Evolutionary conservation across 2,797 vertebrate genomes (phyloP), one percentile per base, ranked within the genome.

Genomic region (Heliangelus exortis): DNA sequence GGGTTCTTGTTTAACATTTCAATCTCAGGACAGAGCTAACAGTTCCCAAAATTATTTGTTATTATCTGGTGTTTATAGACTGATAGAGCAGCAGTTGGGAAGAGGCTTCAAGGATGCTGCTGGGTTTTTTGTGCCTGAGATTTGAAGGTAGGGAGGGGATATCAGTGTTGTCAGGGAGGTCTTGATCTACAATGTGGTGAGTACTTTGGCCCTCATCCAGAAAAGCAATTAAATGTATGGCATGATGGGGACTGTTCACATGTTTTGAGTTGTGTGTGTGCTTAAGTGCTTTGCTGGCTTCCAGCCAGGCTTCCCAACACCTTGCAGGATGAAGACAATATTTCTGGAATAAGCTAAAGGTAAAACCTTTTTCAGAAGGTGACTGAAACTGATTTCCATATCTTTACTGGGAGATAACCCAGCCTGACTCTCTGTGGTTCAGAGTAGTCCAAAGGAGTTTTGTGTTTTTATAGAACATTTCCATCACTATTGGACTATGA

Each of bases 271-370:
- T 54, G 8, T 51, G 50, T 28, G 7, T 31, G 25, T 23, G 41
- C 53, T 48, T 75, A 87, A 95, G 95, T 94, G 87, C 75, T 93
- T 55, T 51, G 45, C 87, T 96, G 91, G 91, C 84, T 90, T 12
- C 22, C 0, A 10, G 89, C 89, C 95, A 96, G 86, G 2, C 54
- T 93, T 80, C 55, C 77, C 92, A 55, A 80, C 84, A 90, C 77
- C 84, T 85, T 72, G 29, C 48, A 82, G 61, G 61, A 39, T 11
- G 41, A 77, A 82, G 51, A 18, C n/a, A 28, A 4, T 25, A 11
- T 55, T 90, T 78, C n/a, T 12, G 5, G 28, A 14, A 61, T 28
- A 36, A 63, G 4, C 18, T 18, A 9, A 9, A 12, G 61, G 20
- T 34, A 39, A 53, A 59, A 39, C 75, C 41, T 87, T 57, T 83